Evolutionary conservation across 2,888 invertebrate species (phyloP).

Genomic region (Aricia artaxerxes): DNA sequence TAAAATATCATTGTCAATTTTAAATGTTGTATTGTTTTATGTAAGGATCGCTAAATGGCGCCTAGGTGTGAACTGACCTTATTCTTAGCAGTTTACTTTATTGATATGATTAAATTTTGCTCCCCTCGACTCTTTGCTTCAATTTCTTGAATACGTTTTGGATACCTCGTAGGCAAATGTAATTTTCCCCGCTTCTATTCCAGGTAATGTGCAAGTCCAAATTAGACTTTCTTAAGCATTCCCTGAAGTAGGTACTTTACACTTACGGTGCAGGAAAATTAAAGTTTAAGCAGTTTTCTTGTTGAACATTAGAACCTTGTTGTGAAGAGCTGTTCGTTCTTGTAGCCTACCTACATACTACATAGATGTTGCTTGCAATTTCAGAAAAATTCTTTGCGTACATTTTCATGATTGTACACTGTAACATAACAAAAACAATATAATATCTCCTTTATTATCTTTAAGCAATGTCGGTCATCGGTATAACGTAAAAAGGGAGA

Average conservation of each 20-base stretch:
- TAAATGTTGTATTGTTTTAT: background rate
- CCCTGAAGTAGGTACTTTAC: conserved; percentile 1
- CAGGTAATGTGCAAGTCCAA: conserved; percentile 3
- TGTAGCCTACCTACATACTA: background rate
- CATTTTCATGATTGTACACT: too few relatives aligned
- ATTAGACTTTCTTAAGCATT: background rate
- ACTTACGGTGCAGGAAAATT: background rate
- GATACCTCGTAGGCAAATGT: background rate
- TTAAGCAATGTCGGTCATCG: too few relatives aligned
- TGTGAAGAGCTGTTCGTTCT: background rate
- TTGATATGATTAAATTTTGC: background rate
- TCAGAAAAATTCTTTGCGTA: too few relatives aligned
- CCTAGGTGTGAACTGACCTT: too few relatives aligned
- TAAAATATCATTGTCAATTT: background rate
- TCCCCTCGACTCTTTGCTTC: background rate
- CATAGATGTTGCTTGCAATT: background rate
- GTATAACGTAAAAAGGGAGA: too few relatives aligned
- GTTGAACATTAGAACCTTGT: background rate
- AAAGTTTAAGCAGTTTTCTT: background rate
- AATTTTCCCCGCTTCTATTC: background rate
- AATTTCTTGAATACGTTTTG: background rate
- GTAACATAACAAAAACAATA: too few relatives aligned
- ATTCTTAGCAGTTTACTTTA: background rate
- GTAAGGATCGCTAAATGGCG: too few relatives aligned
- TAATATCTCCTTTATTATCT: too few relatives aligned